Conservation (phyloP, 1,140 invertebrate genomes). For the Fopius arisanus region DNA sequence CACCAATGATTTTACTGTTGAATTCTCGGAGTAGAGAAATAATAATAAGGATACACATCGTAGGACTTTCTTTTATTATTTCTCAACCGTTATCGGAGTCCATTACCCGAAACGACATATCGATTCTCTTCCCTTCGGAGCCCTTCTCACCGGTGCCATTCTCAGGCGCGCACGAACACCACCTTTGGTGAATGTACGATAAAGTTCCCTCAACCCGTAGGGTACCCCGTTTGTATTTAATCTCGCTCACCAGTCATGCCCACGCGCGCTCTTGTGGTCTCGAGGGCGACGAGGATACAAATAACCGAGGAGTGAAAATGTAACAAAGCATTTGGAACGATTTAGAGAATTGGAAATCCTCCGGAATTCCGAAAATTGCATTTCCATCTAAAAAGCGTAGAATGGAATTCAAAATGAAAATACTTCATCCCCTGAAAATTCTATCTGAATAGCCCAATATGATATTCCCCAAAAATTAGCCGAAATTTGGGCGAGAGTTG, state of each 20-base stretch:
- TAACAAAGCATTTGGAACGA: background rate
- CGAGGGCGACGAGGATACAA: background rate
- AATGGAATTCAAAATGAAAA: background rate
- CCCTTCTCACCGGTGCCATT: background rate
- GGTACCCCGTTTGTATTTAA: background rate
- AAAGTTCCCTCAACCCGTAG: background rate
- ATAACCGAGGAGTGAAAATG: background rate
- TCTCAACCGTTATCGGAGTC: background rate
- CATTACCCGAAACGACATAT: background rate
- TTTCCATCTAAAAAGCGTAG: background rate
- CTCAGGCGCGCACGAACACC: constrained; percentile 6
- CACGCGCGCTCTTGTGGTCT: background rate
- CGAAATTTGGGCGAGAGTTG: too few relatives aligned
- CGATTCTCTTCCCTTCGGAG: background rate
- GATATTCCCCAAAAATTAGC: too few relatives aligned
- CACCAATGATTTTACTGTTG: background rate
- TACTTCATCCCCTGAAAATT: too few relatives aligned
- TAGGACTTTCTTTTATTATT: background rate
- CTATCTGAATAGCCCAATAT: too few relatives aligned
- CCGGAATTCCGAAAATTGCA: too few relatives aligned
- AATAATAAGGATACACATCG: background rate
- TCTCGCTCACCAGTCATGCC: background rate
- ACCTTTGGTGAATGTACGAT: constrained; percentile 7
- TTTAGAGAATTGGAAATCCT: background rate
- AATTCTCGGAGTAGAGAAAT: background rate